Evolutionary conservation across 2,797 vertebrate genomes (phyloP).

Genomic region (Streptopelia turtur): DNA sequence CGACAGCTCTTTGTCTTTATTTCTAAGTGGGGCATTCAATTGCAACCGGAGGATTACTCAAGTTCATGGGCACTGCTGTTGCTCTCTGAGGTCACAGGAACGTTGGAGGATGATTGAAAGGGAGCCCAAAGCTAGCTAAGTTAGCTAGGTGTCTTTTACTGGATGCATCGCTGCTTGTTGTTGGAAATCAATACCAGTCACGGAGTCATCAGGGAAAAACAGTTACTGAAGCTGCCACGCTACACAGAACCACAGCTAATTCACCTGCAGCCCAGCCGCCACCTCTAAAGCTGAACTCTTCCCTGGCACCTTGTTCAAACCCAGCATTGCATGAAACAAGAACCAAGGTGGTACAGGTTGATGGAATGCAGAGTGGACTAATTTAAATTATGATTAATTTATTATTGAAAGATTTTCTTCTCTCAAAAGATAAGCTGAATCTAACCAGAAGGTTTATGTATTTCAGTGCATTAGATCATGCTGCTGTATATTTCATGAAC

Average conservation of each 20-base stretch:
- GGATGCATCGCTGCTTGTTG: conserved; percentile 60
- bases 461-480: conserved; percentile 32
- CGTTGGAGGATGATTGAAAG: conserved; percentile 56
- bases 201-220: conserved; percentile 48
- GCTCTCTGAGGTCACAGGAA: conserved; percentile 52
- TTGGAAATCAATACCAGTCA: conserved; percentile 65
- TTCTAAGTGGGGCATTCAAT: neutral
- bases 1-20: neutral
- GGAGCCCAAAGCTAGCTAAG: conserved; percentile 57
- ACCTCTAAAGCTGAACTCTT: neutral
- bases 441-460: conserved; percentile 28
- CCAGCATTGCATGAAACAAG: neutral
- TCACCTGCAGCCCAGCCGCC: neutral
- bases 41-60: conserved; percentile 7
- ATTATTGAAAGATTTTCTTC: neutral
- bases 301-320: neutral
- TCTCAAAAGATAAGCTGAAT: neutral
- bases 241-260: conserved; percentile 28
- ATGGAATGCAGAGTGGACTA: neutral
- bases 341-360: neutral
- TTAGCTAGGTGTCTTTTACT: conserved; percentile 36
- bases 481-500: conserved; percentile 47
- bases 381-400: conserved; percentile 31
- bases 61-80: neutral
- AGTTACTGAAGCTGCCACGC: conserved; percentile 15